Evolutionary conservation across 2,797 vertebrate genomes (phyloP).

Genomic region (Setipinna tenuifilis): DNA sequence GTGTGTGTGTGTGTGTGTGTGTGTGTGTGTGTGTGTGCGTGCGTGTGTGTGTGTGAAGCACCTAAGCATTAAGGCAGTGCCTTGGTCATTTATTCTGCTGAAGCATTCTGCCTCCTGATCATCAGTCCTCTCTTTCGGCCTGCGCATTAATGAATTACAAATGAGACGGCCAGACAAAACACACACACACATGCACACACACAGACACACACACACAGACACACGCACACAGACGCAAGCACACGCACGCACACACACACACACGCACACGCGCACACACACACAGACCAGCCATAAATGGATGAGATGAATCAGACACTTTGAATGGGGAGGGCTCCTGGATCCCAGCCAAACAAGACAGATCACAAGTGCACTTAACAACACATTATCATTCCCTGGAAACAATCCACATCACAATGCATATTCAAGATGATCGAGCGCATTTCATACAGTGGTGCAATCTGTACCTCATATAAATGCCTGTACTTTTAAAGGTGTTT

Average conservation of each 20-base stretch:
- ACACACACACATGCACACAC: no score
- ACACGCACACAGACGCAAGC: no score
- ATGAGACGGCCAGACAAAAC: neutral
- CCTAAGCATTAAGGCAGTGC: neutral
- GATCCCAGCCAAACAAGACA: neutral
- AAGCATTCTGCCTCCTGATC: neutral
- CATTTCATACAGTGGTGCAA: neutral
- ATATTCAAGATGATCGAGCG: neutral
- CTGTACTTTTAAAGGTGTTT: neutral
- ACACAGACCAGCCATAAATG: neutral
- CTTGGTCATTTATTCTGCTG: neutral
- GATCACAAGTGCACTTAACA: conserved; percentile 31
- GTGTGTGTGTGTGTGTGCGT: neutral
- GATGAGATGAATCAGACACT: neutral
- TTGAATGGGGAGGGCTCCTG: neutral
- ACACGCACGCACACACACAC: no score
- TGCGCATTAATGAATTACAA: neutral
- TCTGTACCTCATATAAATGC: neutral
- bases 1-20: neutral
- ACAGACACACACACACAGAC: no score
- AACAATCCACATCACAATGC: conserved; percentile 16
- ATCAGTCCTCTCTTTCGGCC: neutral
- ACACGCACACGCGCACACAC: no score
- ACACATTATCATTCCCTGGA: conserved; percentile 29
- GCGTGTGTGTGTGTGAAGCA: neutral